A percentile compares a stretch with the other conserved stretches of the same genome.
Conservation (phyloP, 2,113 vertebrate species). For the Catharus fuscescens region DNA sequence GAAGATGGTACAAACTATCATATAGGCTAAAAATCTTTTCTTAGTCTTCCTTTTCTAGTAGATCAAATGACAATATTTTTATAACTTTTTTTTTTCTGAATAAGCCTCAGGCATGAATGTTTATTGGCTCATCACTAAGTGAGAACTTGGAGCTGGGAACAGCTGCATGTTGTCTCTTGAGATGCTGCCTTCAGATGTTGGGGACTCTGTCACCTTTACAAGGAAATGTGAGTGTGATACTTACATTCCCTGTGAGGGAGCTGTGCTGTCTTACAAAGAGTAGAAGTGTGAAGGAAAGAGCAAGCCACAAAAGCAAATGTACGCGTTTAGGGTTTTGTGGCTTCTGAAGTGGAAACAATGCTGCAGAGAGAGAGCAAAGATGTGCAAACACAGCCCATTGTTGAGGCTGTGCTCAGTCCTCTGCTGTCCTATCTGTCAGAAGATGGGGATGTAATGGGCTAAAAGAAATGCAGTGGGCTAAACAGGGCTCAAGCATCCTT, state of each 20-base stretch:
- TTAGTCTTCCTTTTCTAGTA: not conserved
- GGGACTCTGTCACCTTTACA: not conserved
- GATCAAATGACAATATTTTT: not conserved
- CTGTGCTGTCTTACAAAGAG: not conserved
- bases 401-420: not conserved
- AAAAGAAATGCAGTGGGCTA: not conserved
- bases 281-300: not conserved
- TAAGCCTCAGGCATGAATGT: not conserved
- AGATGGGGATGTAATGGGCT: not conserved
- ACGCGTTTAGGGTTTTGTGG: not conserved
- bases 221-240: not conserved
- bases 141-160: not conserved
- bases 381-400: not conserved
- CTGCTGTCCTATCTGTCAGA: not conserved
- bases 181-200: not conserved
- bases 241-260: not conserved
- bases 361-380: not conserved
- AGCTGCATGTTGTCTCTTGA: not conserved
- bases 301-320: not conserved
- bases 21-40: not conserved
- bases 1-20: not conserved
- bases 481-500: not conserved
- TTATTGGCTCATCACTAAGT: constrained; percentile 1
- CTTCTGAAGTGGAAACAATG: constrained; percentile 28
- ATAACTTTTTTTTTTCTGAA: not conserved